phyloP scores from a whole-genome alignment of 1,140 invertebrate genomes.

The Bemisia tabaci region DNA sequence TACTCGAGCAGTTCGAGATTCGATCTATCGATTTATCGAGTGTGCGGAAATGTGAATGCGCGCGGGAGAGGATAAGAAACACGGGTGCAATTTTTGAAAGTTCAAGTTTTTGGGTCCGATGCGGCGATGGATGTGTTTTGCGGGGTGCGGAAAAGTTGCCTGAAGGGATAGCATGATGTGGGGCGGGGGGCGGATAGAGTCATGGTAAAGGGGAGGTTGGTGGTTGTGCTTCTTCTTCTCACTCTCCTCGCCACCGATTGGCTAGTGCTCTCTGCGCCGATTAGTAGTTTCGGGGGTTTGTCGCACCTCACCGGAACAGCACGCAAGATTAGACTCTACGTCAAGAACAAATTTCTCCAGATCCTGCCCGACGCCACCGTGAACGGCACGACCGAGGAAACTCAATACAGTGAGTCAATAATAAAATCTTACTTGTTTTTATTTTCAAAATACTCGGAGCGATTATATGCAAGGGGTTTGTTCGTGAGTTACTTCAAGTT shows the following conservation, averaged over 20 bases:
- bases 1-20: no score
- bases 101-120: no score
- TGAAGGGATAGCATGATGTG: not conserved
- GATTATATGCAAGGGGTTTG: no score
- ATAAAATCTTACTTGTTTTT: no score
- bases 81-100: no score
- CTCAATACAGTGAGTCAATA: constrained; percentile 68
- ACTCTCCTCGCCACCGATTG: constrained; percentile 7
- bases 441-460: no score
- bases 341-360: constrained; percentile 63
- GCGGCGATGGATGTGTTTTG: no score
- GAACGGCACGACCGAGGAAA: constrained; percentile 57
- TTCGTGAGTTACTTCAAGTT: no score
- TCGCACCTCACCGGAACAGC: constrained; percentile 55
- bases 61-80: no score
- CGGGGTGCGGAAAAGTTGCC: no score
- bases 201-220: not conserved
- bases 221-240: not conserved
- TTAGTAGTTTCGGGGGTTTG: constrained; percentile 39
- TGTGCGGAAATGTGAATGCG: no score
- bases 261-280: constrained; percentile 27
- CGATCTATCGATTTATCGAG: no score
- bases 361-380: constrained; percentile 62
- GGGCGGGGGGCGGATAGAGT: not conserved
- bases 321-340: constrained; percentile 61